These are phyloP conservation scores for Horisme vitalbata DNA, from an alignment of 2,888 invertebrate species.

Conservation along the genomic window DNA sequence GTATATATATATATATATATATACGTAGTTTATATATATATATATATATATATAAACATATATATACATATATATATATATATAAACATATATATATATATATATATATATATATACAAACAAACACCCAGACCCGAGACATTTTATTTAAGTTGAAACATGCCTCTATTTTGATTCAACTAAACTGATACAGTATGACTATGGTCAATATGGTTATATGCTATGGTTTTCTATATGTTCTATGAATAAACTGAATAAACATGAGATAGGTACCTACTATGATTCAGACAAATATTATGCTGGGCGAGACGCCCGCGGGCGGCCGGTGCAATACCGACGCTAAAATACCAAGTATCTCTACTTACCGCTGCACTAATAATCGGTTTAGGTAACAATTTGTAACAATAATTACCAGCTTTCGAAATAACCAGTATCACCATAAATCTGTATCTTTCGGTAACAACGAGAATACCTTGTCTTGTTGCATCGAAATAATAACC, in stretches of 20 bases:
- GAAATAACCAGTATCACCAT: constrained; percentile 49
- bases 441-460: constrained; percentile 46
- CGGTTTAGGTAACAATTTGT: constrained; percentile 61
- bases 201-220: no score
- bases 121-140: no score
- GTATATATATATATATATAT: no score
- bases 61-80: no score
- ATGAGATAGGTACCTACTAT: constrained; percentile 9
- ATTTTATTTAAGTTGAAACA: no score
- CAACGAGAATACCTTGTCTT: constrained; percentile 30
- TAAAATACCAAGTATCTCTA: constrained; percentile 52
- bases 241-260: constrained; percentile 28
- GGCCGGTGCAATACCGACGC: constrained; percentile 44
- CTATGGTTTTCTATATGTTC: constrained; percentile 6
- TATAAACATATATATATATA: no score
- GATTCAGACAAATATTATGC: constrained; percentile 33
- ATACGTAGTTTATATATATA: no score
- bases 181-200: no score
- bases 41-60: no score
- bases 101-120: no score
- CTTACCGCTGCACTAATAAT: constrained; percentile 63
- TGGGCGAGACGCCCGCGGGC: constrained; percentile 31
- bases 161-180: no score
- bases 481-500: constrained; percentile 27
- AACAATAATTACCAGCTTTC: constrained; percentile 61